Conservation (phyloP, 2,113 vertebrate genomes). For the Elephas maximus region DNA sequence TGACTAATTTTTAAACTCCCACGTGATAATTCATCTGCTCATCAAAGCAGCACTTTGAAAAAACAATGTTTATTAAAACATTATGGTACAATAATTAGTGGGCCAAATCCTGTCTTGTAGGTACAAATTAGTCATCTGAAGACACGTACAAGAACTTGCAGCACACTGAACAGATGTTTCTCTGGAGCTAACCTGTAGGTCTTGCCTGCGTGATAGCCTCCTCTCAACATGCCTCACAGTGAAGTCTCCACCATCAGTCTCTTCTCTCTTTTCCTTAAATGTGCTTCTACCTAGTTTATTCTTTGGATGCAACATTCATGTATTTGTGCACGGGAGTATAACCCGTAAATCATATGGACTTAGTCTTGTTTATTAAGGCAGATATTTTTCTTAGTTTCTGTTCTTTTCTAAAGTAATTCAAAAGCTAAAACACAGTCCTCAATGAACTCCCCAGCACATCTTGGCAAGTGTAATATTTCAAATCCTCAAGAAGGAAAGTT, state of each 20-base stretch:
- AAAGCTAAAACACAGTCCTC: not conserved
- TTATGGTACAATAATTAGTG: not conserved
- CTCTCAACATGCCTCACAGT: fast-evolving
- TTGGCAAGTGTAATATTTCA: not conserved
- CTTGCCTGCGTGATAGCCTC: fast-evolving
- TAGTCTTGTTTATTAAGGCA: not conserved
- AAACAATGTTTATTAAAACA: slow-evolving; percentile 52
- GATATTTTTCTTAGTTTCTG: not conserved
- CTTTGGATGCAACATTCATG: not conserved
- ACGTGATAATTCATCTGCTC: not conserved
- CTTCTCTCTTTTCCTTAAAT: not conserved
- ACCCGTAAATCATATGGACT: not conserved
- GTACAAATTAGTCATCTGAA: slow-evolving; percentile 19
- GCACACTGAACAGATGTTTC: not conserved
- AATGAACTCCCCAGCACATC: not conserved
- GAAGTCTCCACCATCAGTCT: not conserved
- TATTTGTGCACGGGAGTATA: not conserved
- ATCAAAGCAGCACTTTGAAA: not conserved
- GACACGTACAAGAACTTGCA: not conserved
- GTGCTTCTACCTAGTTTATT: not conserved
- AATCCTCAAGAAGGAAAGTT: not conserved
- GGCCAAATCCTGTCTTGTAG: slow-evolving; percentile 20
- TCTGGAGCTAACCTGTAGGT: not conserved
- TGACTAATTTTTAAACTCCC: slow-evolving; percentile 56
- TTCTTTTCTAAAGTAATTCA: not conserved